Base-by-base conservation (phyloP, 2,888 invertebrate species). In the Diarsia rubi region DNA sequence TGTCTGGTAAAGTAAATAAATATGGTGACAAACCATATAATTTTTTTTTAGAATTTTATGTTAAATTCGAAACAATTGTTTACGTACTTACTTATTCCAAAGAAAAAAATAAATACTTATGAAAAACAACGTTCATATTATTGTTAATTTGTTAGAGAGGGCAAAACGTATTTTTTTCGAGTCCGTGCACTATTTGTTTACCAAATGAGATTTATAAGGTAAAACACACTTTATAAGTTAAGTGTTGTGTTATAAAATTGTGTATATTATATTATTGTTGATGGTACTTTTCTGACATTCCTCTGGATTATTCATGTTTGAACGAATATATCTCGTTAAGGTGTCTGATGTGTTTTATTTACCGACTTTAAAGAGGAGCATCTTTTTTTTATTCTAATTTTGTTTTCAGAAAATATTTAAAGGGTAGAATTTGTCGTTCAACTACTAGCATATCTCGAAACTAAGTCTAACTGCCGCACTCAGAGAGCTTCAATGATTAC, bases 271-370 rank as follows among this genome's bases (percentile, higher is more conserved):
- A 88, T 89, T 85, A 89, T 89, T 91, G 88, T 89, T 91, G 86
- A 82, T 86, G 73, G 85, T 89, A 88, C 86, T 82, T 88, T 92
- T 89, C 88, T 90, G 92, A 95, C 95, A 95, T 95, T 95, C 95
- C 95, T 94, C 87, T 91, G 91, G 91, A 92, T 91, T 88, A 92
- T 91, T 92, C 88, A 91, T 93, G 93, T 93, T 94, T 90, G 90
- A 92, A 87, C 84, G 72, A 92, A 93, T 94, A 94, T 90, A 92
- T 92, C 89, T 92, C 91, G 93, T 93, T 92, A 92, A 90, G 90
- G 91, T 89, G 78, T 69, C 60, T 62, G 67, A 71, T 76, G 73
- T 69, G 82, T 88, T 89, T 84, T 86, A 88, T 85, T 86, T n/a
- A n/a, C n/a, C n/a, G n/a, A n/a, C n/a, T n/a, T n/a, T n/a, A n/a